phyloP scores from a whole-genome alignment of 2,113 vertebrate species.

The Tauraco erythrolophus region DNA sequence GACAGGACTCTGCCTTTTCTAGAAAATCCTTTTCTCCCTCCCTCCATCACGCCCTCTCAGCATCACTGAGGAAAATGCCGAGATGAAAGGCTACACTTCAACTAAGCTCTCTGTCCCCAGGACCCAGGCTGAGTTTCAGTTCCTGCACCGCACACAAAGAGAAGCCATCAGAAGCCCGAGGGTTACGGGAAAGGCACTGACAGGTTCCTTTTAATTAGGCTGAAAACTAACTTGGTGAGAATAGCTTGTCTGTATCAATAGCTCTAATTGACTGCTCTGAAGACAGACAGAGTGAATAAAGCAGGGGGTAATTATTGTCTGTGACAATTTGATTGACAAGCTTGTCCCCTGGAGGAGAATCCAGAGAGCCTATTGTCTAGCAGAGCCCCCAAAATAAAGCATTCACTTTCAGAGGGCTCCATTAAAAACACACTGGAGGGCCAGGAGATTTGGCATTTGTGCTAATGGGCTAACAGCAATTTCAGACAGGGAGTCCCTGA shows the following conservation, averaged over 20 bases:
- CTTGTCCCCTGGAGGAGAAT: constrained; percentile 69
- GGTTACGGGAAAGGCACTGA: constrained; percentile 58
- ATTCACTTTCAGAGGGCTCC: constrained; percentile 42
- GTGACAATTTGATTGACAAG: constrained; percentile 72
- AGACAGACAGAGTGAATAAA: constrained; percentile 63
- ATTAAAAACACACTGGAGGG: constrained; percentile 29
- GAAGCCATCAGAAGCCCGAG: constrained; percentile 43
- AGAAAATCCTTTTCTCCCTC: not conserved
- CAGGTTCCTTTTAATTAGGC: constrained; percentile 75
- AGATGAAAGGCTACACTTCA: constrained; percentile 20
- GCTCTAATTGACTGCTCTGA: constrained; percentile 71
- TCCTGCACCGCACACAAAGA: constrained; percentile 43
- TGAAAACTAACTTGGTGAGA: constrained; percentile 68
- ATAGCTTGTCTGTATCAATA: constrained; percentile 71
- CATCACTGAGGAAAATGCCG: not conserved
- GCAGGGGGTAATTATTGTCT: constrained; percentile 68
- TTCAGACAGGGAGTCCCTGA: not conserved
- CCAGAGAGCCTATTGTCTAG: constrained; percentile 48
- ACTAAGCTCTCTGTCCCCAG: not conserved
- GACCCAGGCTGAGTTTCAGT: not conserved
- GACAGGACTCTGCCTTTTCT: not conserved
- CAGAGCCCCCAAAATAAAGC: constrained; percentile 47
- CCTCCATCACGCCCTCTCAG: not conserved
- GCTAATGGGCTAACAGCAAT: not conserved
- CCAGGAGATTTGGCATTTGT: not conserved